Evolutionary conservation across 1,140 invertebrate genomes (phyloP).

Genomic region (Phenacoccus solenopsis): DNA sequence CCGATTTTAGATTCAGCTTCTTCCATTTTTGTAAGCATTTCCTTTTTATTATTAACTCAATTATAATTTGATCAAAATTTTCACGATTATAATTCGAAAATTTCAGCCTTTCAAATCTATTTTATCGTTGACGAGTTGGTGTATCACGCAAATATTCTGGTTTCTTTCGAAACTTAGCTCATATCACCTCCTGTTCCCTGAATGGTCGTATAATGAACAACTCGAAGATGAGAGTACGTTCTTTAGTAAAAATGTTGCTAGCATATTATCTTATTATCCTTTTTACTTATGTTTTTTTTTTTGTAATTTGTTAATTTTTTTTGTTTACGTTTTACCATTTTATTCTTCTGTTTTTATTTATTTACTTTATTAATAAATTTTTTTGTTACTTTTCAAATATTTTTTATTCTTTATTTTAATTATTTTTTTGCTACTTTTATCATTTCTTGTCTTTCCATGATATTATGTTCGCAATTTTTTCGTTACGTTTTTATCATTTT

Average conservation of each 20-base stretch:
- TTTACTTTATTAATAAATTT: too few relatives aligned
- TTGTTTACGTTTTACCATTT: background rate
- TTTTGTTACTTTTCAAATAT: too few relatives aligned
- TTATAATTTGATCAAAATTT: too few relatives aligned
- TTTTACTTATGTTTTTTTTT: too few relatives aligned
- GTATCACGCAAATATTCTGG: conserved; percentile 26
- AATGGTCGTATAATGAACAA: conserved; percentile 23
- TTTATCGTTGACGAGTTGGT: conserved; percentile 27
- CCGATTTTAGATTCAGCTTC: conserved; percentile 43
- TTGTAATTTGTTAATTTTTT: background rate
- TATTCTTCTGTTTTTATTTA: too few relatives aligned
- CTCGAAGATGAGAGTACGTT: conserved; percentile 28
- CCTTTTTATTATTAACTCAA: too few relatives aligned
- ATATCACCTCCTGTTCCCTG: background rate
- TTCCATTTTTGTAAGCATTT: background rate
- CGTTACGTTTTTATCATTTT: too few relatives aligned
- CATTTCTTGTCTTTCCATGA: too few relatives aligned
- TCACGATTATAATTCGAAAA: conserved; percentile 12
- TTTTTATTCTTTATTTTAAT: too few relatives aligned
- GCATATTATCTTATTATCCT: too few relatives aligned
- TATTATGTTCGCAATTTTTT: too few relatives aligned
- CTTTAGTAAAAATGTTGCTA: background rate
- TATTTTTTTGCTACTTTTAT: too few relatives aligned
- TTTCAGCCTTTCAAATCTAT: conserved; percentile 35
- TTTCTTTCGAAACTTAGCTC: conserved; percentile 22